A percentile compares a stretch with the other conserved stretches of the same genome.
Conservation (phyloP, 35 echinoderm and acorn worm genomes). For the Ophioderma brevispina region DNA sequence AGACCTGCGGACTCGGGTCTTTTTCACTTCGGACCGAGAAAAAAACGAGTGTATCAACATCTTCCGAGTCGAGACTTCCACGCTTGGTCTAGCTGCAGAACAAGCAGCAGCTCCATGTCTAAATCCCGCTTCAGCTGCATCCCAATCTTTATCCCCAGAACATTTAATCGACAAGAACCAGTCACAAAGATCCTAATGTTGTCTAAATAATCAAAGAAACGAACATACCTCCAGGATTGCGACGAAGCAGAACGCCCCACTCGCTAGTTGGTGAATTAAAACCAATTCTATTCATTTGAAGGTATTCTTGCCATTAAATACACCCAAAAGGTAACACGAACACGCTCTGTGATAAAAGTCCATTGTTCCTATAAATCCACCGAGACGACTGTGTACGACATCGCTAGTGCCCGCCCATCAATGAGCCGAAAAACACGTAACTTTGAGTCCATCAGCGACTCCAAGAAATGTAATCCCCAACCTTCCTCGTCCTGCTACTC, state of each 20-base stretch:
- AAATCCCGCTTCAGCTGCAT: not conserved
- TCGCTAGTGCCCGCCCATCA: not conserved
- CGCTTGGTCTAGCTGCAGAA: no score
- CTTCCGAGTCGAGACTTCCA: not conserved
- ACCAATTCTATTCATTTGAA: not conserved
- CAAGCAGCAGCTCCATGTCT: not conserved
- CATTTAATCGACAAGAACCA: not conserved
- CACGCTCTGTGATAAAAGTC: not conserved
- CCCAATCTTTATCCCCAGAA: not conserved
- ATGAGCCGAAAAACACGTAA: not conserved
- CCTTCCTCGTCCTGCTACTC: not conserved
- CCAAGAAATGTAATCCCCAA: not conserved
- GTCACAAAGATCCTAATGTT: not conserved
- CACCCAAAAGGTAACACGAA: not conserved
- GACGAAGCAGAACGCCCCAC: not conserved
- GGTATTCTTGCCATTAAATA: not conserved
- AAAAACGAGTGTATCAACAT: not conserved
- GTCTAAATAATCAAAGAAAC: constrained; percentile 1
- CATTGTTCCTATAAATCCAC: not conserved
- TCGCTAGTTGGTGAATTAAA: not conserved
- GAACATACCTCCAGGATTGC: not conserved
- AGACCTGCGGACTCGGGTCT: not conserved
- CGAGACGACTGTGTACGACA: not conserved
- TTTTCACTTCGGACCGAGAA: not conserved
- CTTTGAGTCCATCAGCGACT: not conserved